Evolutionary conservation across 2,113 vertebrate species (phyloP).

Genomic region (Hippopotamus amphibius): DNA sequence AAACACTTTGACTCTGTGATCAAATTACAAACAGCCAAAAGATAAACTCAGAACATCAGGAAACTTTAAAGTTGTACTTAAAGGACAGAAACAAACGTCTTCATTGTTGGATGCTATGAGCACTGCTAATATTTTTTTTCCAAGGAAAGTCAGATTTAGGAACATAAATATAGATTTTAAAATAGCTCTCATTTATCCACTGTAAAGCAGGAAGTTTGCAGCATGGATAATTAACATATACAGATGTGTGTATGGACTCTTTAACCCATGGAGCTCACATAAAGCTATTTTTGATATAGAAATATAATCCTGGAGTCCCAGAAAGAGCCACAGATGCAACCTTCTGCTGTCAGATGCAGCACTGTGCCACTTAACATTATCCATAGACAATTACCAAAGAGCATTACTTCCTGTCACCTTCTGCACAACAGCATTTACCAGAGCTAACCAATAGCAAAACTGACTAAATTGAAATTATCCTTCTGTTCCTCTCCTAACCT

Average conservation of each 20-base stretch:
- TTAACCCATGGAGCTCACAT: background rate
- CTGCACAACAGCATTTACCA: conserved; percentile 42
- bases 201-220: background rate
- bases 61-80: background rate
- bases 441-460: conserved; percentile 57
- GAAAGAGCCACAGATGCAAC: conserved; percentile 8
- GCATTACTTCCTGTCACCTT: conserved; percentile 44
- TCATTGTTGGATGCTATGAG: background rate
- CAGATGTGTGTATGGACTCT: background rate
- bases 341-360: background rate
- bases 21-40: conserved; percentile 2
- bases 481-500: conserved; percentile 39
- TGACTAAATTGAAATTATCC: conserved; percentile 48
- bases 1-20: background rate
- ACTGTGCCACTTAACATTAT: background rate
- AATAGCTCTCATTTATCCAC: background rate
- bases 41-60: background rate
- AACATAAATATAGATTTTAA: conserved; percentile 18
- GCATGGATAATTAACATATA: background rate
- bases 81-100: background rate
- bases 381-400: background rate
- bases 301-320: background rate
- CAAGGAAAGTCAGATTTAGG: background rate
- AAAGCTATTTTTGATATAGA: conserved; percentile 26
- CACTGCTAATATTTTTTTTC: background rate